phyloP scores from a whole-genome alignment of 2,888 invertebrate species.

The Ormia ochracea region DNA sequence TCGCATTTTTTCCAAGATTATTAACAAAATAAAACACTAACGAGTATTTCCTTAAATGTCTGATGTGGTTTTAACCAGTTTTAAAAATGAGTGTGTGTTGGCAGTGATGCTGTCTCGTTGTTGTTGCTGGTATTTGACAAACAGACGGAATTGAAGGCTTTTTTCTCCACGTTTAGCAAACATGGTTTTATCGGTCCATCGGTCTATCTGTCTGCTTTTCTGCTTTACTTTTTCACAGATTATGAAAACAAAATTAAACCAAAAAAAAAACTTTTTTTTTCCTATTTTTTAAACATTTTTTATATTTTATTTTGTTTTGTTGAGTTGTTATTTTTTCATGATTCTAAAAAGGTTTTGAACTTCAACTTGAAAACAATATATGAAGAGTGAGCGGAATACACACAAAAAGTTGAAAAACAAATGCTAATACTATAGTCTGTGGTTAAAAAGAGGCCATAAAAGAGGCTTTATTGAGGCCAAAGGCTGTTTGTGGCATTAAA shows the following conservation, averaged over 20 bases:
- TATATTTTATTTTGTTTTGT: slow-evolving; percentile 10
- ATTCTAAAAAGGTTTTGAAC: slow-evolving; percentile 50
- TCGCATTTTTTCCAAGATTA: not conserved
- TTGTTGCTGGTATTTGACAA: slow-evolving; percentile 24
- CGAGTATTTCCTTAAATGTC: slow-evolving; percentile 55
- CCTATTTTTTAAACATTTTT: too few species aligned
- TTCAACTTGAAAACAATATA: slow-evolving; percentile 57
- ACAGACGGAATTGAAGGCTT: slow-evolving; percentile 35
- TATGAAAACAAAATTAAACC: slow-evolving; percentile 32
- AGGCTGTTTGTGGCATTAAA: slow-evolving; percentile 44
- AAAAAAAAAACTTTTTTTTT: slow-evolving; percentile 17
- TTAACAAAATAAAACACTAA: not conserved
- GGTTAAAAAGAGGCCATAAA: slow-evolving; percentile 24
- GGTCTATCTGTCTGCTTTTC: not conserved
- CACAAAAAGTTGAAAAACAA: not conserved
- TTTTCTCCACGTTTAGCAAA: slow-evolving; percentile 23
- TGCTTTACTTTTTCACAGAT: slow-evolving; percentile 1
- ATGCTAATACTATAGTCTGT: not conserved
- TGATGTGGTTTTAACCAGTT: slow-evolving; percentile 55
- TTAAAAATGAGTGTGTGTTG: not conserved
- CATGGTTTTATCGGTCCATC: slow-evolving; percentile 12
- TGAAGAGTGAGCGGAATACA: not conserved
- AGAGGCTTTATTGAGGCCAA: slow-evolving; percentile 44
- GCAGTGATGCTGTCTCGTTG: slow-evolving; percentile 19
- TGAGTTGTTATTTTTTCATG: slow-evolving; percentile 29